Percentiles rank a stretch among this genome's conserved stretches.
Evolutionary conservation across 1,140 invertebrate species (phyloP).

Genomic region (Drosophila miranda): DNA sequence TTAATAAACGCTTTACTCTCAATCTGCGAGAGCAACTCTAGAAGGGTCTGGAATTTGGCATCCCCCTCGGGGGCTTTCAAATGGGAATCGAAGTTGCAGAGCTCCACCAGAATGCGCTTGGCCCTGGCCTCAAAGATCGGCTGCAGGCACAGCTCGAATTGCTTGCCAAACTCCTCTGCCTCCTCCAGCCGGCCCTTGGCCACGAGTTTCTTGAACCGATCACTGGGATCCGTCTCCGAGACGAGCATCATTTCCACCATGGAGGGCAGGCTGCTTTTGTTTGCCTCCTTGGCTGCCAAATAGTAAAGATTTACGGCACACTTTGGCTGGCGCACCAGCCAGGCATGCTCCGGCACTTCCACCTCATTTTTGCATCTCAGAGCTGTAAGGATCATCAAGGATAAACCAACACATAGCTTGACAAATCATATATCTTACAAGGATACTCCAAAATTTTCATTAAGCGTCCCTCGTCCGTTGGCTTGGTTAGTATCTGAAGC

Average conservation of each 20-base stretch:
- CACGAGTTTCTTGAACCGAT: conserved; percentile 79
- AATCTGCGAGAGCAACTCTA: conserved; percentile 56
- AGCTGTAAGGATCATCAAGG: conserved; percentile 30
- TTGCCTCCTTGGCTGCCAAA: conserved; percentile 48
- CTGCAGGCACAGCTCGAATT: conserved; percentile 78
- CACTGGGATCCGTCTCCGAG: conserved; percentile 76
- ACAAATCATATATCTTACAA: conserved; percentile 41
- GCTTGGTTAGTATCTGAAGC: conserved; percentile 66
- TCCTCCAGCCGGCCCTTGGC: conserved; percentile 77
- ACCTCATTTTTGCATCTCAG: conserved; percentile 75
- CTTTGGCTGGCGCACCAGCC: conserved; percentile 76
- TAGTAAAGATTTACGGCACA: conserved; percentile 78
- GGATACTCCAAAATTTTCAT: conserved; percentile 78
- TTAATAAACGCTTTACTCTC: conserved; percentile 70
- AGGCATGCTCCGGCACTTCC: conserved; percentile 62
- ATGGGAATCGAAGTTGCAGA: conserved; percentile 43
- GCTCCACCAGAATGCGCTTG: conserved; percentile 67
- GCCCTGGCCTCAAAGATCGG: conserved; percentile 78
- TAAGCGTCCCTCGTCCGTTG: conserved; percentile 36
- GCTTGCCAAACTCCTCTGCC: conserved; percentile 75
- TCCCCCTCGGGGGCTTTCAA: conserved; percentile 18
- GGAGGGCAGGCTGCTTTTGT: conserved; percentile 33
- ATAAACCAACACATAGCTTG: background rate
- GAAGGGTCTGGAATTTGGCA: conserved; percentile 47
- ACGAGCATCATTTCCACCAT: conserved; percentile 78